Evolutionary conservation across 2,888 invertebrate genomes (phyloP), one percentile per base, ranked within the genome.

Genomic region (Rutpela maculata): DNA sequence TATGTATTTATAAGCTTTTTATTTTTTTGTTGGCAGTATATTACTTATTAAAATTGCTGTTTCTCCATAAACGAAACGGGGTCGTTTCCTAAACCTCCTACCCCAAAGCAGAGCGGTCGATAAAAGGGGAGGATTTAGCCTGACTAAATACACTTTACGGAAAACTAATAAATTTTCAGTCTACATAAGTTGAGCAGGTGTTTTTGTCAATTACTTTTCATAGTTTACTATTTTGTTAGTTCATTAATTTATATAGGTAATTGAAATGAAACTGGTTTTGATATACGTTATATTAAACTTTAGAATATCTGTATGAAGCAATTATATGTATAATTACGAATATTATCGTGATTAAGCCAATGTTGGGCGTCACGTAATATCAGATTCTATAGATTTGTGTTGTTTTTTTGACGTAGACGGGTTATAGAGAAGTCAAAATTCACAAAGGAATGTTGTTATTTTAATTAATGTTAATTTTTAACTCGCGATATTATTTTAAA

Each of bases 91-190:
- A 62, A 18, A 66, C 56, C 72, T 35, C 50, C 76, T 57, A 50
- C 76, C 72, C 60, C 43, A 59, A 26, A 55, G 67, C 72, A 59
- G 9, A n/a, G 35, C 72, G 77, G 63, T 73, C 74, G 74, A 74
- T 74, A 74, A 77, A 71, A 77, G 73, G 69, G 74, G 67, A 65
- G 74, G 73, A 77, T 74, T 77, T 74, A 63, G 60, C 68, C 62
- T 63, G 71, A 81, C 82, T 82, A 82, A 82, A 82, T 78, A 81
- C 81, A 81, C 78, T 82, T 82, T 78, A 80, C 80, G 77, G 78
- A 80, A 82, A 80, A 81, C 82, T 81, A 82, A 82, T 82, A 82
- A 78, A 81, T 81, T 81, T 74, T 65, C 57, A 43, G 74, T 66
- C 77, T 74, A 70, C 74, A 76, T 76, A 77, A 74, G 73, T 67